Conservation (phyloP, 1,140 invertebrate genomes). For the Lamellibrachia luymesi region DNA sequence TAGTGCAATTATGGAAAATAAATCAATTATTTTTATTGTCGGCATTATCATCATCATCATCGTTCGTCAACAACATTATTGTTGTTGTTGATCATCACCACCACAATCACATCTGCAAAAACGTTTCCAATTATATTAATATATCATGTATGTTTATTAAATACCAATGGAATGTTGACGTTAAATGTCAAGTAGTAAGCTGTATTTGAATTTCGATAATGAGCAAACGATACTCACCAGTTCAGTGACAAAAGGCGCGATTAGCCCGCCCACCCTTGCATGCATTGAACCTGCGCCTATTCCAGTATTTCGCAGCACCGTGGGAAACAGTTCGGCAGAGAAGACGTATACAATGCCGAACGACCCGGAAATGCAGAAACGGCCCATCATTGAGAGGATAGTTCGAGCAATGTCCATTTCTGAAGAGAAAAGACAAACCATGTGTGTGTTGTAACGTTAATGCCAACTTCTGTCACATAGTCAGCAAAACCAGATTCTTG, state of each 20-base stretch:
- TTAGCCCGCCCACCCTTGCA: constrained; percentile 56
- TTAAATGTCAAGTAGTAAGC: background rate
- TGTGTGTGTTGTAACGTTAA: background rate
- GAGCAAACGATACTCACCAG: constrained; percentile 32
- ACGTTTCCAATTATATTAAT: too few species aligned
- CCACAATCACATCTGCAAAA: too few species aligned
- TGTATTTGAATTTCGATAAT: background rate
- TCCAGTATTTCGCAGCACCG: constrained; percentile 55
- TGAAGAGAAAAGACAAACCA: background rate
- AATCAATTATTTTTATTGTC: too few species aligned
- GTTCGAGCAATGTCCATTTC: background rate
- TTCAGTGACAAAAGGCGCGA: constrained; percentile 51
- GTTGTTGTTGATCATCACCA: too few species aligned
- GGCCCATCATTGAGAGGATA: constrained; percentile 50
- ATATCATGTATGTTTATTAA: background rate
- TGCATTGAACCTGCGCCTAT: constrained; percentile 57
- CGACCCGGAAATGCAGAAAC: constrained; percentile 35
- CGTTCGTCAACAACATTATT: too few species aligned
- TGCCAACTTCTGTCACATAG: too few species aligned
- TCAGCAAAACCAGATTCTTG: too few species aligned
- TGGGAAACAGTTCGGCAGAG: constrained; percentile 60
- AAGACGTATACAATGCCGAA: constrained; percentile 52
- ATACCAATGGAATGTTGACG: background rate
- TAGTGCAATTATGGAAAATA: too few species aligned
- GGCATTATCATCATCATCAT: too few species aligned